Conservation (phyloP, 2,888 invertebrate species). For the Rhingia rostrata region DNA sequence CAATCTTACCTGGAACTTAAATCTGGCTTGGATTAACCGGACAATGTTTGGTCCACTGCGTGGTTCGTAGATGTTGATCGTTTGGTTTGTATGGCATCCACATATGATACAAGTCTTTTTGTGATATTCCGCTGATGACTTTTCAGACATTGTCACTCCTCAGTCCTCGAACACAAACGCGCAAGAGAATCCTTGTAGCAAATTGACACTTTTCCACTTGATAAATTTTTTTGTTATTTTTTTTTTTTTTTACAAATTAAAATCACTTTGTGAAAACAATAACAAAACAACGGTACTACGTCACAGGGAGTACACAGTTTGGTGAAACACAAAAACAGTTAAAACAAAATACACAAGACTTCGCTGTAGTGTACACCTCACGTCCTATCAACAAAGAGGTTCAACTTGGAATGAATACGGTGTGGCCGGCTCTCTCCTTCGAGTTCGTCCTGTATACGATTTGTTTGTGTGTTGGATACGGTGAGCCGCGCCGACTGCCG, state of each 20-base stretch:
- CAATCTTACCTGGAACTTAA: slow-evolving; percentile 82
- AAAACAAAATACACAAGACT: slow-evolving; percentile 40
- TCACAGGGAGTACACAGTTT: slow-evolving; percentile 11
- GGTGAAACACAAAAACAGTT: slow-evolving; percentile 33
- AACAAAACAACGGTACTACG: slow-evolving; percentile 9
- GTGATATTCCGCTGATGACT: slow-evolving; percentile 79
- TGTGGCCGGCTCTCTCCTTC: slow-evolving; percentile 27
- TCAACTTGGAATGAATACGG: slow-evolving; percentile 60
- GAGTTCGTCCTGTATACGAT: slow-evolving; percentile 37
- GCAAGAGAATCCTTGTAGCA: slow-evolving; percentile 4
- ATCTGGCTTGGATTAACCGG: slow-evolving; percentile 82
- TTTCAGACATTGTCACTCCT: slow-evolving; percentile 77
- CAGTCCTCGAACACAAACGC: not conserved
- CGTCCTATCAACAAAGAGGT: slow-evolving; percentile 53
- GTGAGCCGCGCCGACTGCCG: slow-evolving; percentile 20
- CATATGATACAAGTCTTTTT: slow-evolving; percentile 83
- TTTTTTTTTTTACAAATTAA: not conserved
- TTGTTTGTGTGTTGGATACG: slow-evolving; percentile 8
- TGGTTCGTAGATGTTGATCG: slow-evolving; percentile 82
- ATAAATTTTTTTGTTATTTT: not conserved
- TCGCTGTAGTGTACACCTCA: slow-evolving; percentile 28
- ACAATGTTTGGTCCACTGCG: slow-evolving; percentile 83
- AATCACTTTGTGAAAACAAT: slow-evolving; percentile 5
- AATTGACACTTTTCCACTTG: slow-evolving; percentile 11
- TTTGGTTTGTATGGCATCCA: slow-evolving; percentile 82